A percentile compares a stretch with the other conserved stretches of the same genome.
These are phyloP conservation scores for Synergus laeviventris DNA, from an alignment of 2,888 invertebrate species.

Conservation along the genomic window DNA sequence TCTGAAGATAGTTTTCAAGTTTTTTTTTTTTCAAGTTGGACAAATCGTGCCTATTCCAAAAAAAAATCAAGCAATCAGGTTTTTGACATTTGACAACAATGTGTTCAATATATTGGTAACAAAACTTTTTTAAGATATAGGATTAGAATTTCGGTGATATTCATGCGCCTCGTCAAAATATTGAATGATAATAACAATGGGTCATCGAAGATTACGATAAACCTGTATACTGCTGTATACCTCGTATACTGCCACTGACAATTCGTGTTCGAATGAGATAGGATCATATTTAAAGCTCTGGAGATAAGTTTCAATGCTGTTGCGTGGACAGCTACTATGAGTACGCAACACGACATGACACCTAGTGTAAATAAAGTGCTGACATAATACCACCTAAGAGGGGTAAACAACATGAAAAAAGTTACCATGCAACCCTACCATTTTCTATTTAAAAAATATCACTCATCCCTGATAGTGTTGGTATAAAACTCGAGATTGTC, in stretches of 20 bases:
- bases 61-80: too few relatives aligned
- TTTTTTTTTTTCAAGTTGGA: too few relatives aligned
- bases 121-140: too few relatives aligned
- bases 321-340: constrained; percentile 2
- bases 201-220: constrained; percentile 28
- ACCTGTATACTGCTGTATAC: too few relatives aligned
- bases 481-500: too few relatives aligned
- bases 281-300: constrained; percentile 33
- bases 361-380: constrained; percentile 31
- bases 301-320: constrained; percentile 16
- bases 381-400: constrained; percentile 9
- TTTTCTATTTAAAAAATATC: background rate
- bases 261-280: constrained; percentile 34
- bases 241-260: constrained; percentile 17
- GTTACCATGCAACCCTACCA: background rate
- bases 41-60: too few relatives aligned
- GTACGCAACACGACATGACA: constrained; percentile 33
- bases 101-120: too few relatives aligned
- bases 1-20: too few relatives aligned
- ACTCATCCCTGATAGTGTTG: background rate
- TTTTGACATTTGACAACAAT: too few relatives aligned
- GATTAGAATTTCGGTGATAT: too few relatives aligned
- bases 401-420: background rate
- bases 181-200: constrained; percentile 17
- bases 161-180: too few relatives aligned